Evolutionary conservation across 2,113 vertebrate species (phyloP).

Genomic region (Taurulus bubalis): DNA sequence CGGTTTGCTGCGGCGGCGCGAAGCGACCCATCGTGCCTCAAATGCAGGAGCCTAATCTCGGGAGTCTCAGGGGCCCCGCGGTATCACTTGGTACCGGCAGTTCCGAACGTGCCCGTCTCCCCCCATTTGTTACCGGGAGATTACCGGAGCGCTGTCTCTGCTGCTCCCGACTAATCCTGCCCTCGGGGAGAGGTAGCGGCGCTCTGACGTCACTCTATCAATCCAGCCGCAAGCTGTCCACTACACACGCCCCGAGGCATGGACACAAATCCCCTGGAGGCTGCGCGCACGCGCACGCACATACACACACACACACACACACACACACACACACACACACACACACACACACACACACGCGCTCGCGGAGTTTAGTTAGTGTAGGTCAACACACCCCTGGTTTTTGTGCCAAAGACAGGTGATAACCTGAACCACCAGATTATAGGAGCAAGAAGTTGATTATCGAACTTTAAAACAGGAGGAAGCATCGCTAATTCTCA

Average conservation of each 20-base stretch:
- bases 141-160: slow-evolving; percentile 80
- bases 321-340: slow-evolving; percentile 15
- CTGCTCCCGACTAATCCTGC: slow-evolving; percentile 80
- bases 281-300: neutral
- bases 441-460: neutral
- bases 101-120: slow-evolving; percentile 74
- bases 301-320: neutral
- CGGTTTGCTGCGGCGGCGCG: slow-evolving; percentile 47
- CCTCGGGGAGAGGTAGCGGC: slow-evolving; percentile 78
- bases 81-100: slow-evolving; percentile 50
- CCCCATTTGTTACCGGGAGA: slow-evolving; percentile 74
- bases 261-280: slow-evolving; percentile 73
- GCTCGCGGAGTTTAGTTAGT: slow-evolving; percentile 3
- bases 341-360: slow-evolving; percentile 24
- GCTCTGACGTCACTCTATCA: slow-evolving; percentile 80
- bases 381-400: slow-evolving; percentile 25
- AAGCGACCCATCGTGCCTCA: slow-evolving; percentile 49
- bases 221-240: slow-evolving; percentile 77
- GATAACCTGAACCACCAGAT: neutral
- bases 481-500: neutral
- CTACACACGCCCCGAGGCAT: slow-evolving; percentile 35
- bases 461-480: neutral
- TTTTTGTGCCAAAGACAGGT: slow-evolving; percentile 7
- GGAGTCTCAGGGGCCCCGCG: slow-evolving; percentile 39
- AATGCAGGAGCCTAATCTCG: slow-evolving; percentile 8